phyloP scores from a whole-genome alignment of 2,888 invertebrate genomes.

The Galerucella nymphaeae region DNA sequence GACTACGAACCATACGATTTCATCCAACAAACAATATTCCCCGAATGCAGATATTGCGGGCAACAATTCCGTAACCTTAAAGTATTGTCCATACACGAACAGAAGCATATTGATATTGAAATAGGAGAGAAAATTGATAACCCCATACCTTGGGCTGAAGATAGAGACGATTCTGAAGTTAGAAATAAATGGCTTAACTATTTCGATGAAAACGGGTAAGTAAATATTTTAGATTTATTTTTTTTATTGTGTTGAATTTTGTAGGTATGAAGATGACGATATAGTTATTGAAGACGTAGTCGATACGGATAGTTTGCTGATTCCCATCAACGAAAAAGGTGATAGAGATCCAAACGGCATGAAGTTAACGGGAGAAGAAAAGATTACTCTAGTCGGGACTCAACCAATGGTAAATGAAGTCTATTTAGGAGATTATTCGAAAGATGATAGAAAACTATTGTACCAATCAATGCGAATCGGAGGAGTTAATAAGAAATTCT shows the following conservation, averaged over 20 bases:
- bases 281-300: constrained; percentile 42
- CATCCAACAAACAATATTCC: constrained; percentile 47
- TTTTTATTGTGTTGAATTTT: background rate
- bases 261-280: constrained; percentile 49
- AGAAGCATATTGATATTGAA: constrained; percentile 60
- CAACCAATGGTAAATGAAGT: constrained; percentile 59
- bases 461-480: constrained; percentile 61
- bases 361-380: constrained; percentile 46
- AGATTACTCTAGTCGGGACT: constrained; percentile 49
- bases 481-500: constrained; percentile 62
- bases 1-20: constrained; percentile 53
- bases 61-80: constrained; percentile 56
- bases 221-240: background rate
- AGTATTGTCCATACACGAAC: constrained; percentile 60
- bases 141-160: constrained; percentile 55
- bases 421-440: constrained; percentile 58
- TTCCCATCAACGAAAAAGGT: constrained; percentile 49
- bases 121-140: constrained; percentile 59
- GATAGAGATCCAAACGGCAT: constrained; percentile 38
- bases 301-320: constrained; percentile 45
- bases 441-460: constrained; percentile 60
- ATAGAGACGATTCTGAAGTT: constrained; percentile 53
- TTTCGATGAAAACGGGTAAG: constrained; percentile 50
- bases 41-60: constrained; percentile 59
- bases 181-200: constrained; percentile 61